Base-by-base conservation (phyloP, 2,113 vertebrate genomes). In the Leptocoma aspasia region DNA sequence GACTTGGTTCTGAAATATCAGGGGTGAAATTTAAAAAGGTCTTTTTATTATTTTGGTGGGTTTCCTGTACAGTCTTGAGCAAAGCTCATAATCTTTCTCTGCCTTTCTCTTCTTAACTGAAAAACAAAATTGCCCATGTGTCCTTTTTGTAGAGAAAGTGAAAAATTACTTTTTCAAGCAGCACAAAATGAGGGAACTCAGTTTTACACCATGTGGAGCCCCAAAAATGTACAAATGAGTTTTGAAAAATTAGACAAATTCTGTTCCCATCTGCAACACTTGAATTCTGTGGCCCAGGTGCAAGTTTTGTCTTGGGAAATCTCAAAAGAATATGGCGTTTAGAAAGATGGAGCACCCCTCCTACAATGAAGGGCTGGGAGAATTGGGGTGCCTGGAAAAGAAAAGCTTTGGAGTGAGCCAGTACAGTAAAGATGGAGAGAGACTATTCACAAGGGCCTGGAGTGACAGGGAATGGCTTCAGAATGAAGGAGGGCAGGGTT, bases 1-100 rank as follows among this genome's bases (percentile, higher is more conserved):
- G 60, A 70, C 44, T 19, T 39, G 44, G 54, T 42, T 94, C 42
- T 86, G 69, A 94, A 77, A 72, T 90, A 75, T 19, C 61, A 50
- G 50, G 84, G 61, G 49, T 82, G 88, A 90, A 93, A 92, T 83
- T 72, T 61, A 33, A 70, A 90, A 92, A 66, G 83, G 22, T 65
- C 24, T 80, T 71, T 66, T 72, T 84, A 86, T 89, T 82, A 66
- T 90, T 88, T 86, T 56, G 52, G 41, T 81, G 42, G 26, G 30
- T 87, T 70, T 90, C 70, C 66, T 39, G 10, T 35, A 9, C 11
- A 8, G 45, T 31, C 54, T 78, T 61, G 52, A 50, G 31, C 0
- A 1, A 72, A 53, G 37, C 28, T 94, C 12, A 2, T 78, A 75
- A 60, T 81, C n/a, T 92, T 49, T 49, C 54, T 50, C 41, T 86